Percentiles rank a stretch among this genome's conserved stretches.
phyloP scores from a whole-genome alignment of 2,888 invertebrate species.

The Chamaedrilus cognettii region DNA sequence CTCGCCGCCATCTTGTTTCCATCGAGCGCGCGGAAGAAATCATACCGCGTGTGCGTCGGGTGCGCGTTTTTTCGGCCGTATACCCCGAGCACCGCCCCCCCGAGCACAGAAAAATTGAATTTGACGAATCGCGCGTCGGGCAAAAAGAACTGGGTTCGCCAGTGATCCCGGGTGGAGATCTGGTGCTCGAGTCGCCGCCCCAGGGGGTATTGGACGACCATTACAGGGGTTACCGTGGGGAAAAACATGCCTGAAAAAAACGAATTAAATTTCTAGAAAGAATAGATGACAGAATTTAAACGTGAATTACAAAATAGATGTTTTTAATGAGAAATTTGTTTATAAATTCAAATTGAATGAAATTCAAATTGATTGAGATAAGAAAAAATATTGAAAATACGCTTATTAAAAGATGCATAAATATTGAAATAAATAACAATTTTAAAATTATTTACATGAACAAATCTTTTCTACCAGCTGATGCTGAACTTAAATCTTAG shows the following conservation, averaged over 20 bases:
- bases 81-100: conserved; percentile 67
- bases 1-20: neutral
- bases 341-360: too few relatives aligned
- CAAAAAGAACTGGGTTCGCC: conserved; percentile 94
- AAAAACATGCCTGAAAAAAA: neutral
- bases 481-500: too few relatives aligned
- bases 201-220: conserved; percentile 65
- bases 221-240: neutral
- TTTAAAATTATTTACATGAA: too few relatives aligned
- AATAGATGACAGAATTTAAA: too few relatives aligned
- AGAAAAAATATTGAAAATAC: too few relatives aligned
- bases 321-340: too few relatives aligned
- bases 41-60: conserved; percentile 95
- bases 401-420: too few relatives aligned
- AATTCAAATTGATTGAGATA: too few relatives aligned
- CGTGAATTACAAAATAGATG: too few relatives aligned
- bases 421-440: too few relatives aligned
- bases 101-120: conserved; percentile 85
- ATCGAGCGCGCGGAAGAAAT: conserved; percentile 87
- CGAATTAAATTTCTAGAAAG: neutral
- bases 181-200: conserved; percentile 86
- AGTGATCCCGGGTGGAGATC: conserved; percentile 92
- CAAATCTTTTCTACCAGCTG: too few relatives aligned
- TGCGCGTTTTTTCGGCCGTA: conserved; percentile 92
- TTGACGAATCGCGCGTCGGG: conserved; percentile 91